Evolutionary conservation across 1,140 invertebrate species (phyloP), one percentile per base, ranked within the genome.

Genomic region (Drosophila obscura): DNA sequence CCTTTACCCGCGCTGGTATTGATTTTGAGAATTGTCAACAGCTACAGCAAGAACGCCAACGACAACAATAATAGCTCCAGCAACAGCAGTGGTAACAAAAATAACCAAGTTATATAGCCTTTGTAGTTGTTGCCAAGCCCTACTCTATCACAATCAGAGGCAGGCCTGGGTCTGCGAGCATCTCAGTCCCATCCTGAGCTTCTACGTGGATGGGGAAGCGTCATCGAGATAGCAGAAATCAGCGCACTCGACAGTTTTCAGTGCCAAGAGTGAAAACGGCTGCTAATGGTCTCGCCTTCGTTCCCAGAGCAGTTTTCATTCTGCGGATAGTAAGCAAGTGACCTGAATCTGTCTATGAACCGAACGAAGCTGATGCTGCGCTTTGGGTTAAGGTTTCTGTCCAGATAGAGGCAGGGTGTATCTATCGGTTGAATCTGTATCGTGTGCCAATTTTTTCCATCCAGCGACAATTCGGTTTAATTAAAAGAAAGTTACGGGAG

Each of bases 341-440:
- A 76, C 76, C 76, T 63, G 58, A 73, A 76, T 79, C 49, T 60
- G 45, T 41, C 41, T 39, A 58, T 63, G 49, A 59, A 55, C 55
- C 49, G 35, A 39, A 11, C 53, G 53, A 56, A 39, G 35, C 53
- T 44, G 43, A 51, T 57, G 41, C 57, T 39, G 52, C 52, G 59
- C 58, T 73, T 74, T 49, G 72, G 75, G 72, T 65, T 74, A 74
- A 77, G 60, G 60, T 77, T 63, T 46, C n/a, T 4, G 48, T 11
- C 16, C 24, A 39, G 8, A 31, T 53, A 6, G 9, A 24, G 35
- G 46, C 24, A 53, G 3, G 4, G 2, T 45, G 26, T 44, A 52
- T 41, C 35, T 15, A 39, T 16, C 13, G 19, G 11, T 35, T 62
- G 69, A 50, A 66, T 62, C 55, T 65, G 51, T 55, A 61, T 35